Evolutionary conservation across 2,888 invertebrate species (phyloP).

Genomic region (Nephrocerus scutellatus): DNA sequence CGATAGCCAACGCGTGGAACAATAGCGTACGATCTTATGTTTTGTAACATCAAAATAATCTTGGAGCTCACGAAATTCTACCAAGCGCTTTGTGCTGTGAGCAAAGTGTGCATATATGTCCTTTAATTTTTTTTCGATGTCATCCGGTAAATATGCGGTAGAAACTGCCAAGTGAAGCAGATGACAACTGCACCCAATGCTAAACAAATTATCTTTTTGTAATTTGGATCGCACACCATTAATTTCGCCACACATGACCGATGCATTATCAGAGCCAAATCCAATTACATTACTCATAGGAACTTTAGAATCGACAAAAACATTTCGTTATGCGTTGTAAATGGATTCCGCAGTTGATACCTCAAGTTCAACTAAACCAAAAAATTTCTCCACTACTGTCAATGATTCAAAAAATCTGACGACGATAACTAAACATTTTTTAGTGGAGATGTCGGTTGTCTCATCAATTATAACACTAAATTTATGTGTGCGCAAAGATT

Average conservation of each 20-base stretch:
- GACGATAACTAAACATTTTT: slow-evolving; percentile 2
- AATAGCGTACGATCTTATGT: slow-evolving; percentile 1
- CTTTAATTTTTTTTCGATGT: slow-evolving; percentile 1
- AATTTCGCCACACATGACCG: slow-evolving; percentile 2
- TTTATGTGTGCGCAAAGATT: too few relatives aligned
- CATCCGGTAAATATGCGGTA: neutral
- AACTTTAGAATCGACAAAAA: slow-evolving; percentile 2
- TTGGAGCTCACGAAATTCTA: slow-evolving; percentile 3
- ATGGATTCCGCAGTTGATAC: neutral
- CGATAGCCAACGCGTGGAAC: slow-evolving; percentile 4
- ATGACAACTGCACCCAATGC: slow-evolving; percentile 3
- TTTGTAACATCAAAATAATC: slow-evolving; percentile 1
- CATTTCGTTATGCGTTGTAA: neutral
- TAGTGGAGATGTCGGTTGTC: slow-evolving; percentile 4
- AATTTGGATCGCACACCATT: slow-evolving; percentile 3
- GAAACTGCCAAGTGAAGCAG: slow-evolving; percentile 4
- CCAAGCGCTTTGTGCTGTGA: slow-evolving; percentile 1
- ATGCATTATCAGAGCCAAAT: slow-evolving; percentile 1
- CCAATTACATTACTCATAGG: too few relatives aligned
- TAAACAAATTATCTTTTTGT: slow-evolving; percentile 2
- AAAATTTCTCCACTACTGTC: neutral
- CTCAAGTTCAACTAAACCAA: slow-evolving; percentile 1
- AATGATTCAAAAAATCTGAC: slow-evolving; percentile 3
- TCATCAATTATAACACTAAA: slow-evolving; percentile 3
- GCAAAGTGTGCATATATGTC: slow-evolving; percentile 1